Conservation (phyloP, 1,140 invertebrate genomes). For the Drosophila oshimai region DNA sequence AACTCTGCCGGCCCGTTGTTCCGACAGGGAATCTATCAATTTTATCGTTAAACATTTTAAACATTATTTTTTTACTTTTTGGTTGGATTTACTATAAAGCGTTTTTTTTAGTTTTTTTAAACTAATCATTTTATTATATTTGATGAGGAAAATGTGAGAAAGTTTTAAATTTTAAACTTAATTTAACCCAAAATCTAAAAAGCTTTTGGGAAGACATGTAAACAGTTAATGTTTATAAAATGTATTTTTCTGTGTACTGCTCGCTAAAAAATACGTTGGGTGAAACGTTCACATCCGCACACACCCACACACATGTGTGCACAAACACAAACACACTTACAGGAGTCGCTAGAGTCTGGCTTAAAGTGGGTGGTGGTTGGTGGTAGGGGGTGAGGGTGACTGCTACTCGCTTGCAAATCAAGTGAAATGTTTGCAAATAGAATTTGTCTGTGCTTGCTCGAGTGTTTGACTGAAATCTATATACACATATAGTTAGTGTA, state of each 20-base stretch:
- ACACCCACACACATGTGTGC: slow-evolving; percentile 6
- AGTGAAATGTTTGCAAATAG: slow-evolving; percentile 83
- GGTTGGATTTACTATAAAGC: too few species aligned
- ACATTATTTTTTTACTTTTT: too few species aligned
- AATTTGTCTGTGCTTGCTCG: slow-evolving; percentile 82
- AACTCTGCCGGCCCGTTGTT: too few species aligned
- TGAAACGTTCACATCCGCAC: slow-evolving; percentile 23
- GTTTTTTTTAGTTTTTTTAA: too few species aligned
- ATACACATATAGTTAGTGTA: slow-evolving; percentile 70
- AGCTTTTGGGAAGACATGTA: too few species aligned
- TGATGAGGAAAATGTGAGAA: too few species aligned
- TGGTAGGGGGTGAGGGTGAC: neutral
- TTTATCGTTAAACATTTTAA: too few species aligned
- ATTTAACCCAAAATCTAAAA: too few species aligned
- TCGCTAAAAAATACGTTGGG: slow-evolving; percentile 38
- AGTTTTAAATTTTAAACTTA: too few species aligned
- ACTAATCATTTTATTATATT: too few species aligned
- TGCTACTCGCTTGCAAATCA: slow-evolving; percentile 82
- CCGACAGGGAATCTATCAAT: too few species aligned
- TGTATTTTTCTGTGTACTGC: slow-evolving; percentile 5
- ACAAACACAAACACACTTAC: slow-evolving; percentile 43
- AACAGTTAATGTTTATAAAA: too few species aligned
- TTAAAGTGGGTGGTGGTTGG: neutral
- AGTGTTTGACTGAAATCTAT: slow-evolving; percentile 82
- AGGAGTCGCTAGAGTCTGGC: slow-evolving; percentile 36